Base-by-base conservation (phyloP, 2,113 vertebrate species). In the Megaleporinus macrocephalus region DNA sequence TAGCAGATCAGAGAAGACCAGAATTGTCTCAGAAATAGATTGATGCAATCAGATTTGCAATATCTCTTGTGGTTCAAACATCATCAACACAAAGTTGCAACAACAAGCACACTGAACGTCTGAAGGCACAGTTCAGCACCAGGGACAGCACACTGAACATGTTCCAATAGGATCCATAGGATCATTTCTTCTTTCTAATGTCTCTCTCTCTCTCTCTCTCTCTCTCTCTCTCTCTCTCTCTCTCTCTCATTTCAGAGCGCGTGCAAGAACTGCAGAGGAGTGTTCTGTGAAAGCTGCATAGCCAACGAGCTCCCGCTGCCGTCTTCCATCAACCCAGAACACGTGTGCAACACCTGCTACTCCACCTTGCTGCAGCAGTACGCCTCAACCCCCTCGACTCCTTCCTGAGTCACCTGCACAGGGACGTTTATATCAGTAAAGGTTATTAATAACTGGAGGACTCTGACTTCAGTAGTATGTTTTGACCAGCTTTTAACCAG, bases 281-380 rank as follows among this genome's bases (percentile, higher is more conserved):
- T 90, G 36, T 97, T 97, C 94, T 98, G 97, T 13, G 88, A 93
- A 66, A 87, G 88, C 84, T 98, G 97, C 11, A 93, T 95, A 0
- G 88, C 85, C 2, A 93, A 96, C 0, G 93, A 97, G 90, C 91
- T 98, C 85, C 98, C 97, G 0, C 90, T 98, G 3, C 96, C 97
- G 0, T 98, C 97, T 12, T 98, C 96, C 77, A 97, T 98, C 73
- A 91, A 95, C 76, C 97, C 96, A 0, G 94, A 96, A 89, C 88
- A 81, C 0, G 96, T 98, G 30, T 99, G 97, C 76, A 88, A 90
- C 0, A 36, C 88, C 62, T 98, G 97, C 85, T 95, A 96, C 78
- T 5, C 91, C 5, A 89, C 9, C 68, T 85, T 98, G 29, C 94
- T 98, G 27, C 94, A 95, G 76, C 95, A 97, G 16, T 98, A 98